Base-by-base conservation (phyloP, 53 echinoderm and acorn worm species). In the Echinarachnius parma region DNA sequence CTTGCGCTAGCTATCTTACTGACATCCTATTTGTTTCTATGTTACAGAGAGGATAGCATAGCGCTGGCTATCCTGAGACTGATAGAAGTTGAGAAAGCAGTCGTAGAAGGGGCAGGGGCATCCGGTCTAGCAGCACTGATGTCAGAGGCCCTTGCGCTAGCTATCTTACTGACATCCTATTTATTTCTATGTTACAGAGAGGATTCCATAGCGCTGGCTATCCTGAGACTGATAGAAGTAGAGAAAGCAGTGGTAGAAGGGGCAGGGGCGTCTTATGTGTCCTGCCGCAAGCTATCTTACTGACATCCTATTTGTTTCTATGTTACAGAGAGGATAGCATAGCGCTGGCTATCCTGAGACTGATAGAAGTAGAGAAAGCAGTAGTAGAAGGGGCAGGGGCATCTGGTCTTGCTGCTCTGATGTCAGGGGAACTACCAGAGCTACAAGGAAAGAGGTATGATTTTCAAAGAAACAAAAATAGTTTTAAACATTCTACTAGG, bases 171-270 rank as follows among this genome's bases (percentile, higher is more conserved):
- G n/a, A n/a, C n/a, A n/a, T n/a, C n/a, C n/a, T n/a, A n/a, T n/a
- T n/a, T n/a, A n/a, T n/a, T n/a, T n/a, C n/a, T n/a, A n/a, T n/a
- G n/a, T 26, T 29, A 1, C 82, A 96, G 98, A 53, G 98, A 96
- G 80, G 98, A 96, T 50, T 62, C 63, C 31, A 91, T 96, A 36
- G 98, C 98, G 5, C 36, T 96, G 33, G 78, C 98, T 60, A 96
- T 96, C 28, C 62, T 96, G 50, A 81, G 98, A 42, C 45, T 96
- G 75, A 81, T 96, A 3, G 98, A 96, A 48, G 69, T 96, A 31
- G 98, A 96, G 80, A 96, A 96, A 59, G 87, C 91, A 26, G 98
- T 96, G 10, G 91, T 96, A 16, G 98, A 96, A 55, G 98, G 98
- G 5, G 98, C 98, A 31, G 98, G 98, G 34, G n/a, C n/a, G n/a